A percentile compares a stretch with the other conserved stretches of the same genome.
phyloP scores from a whole-genome alignment of 2,888 invertebrate genomes.

The Drosophila dives region DNA sequence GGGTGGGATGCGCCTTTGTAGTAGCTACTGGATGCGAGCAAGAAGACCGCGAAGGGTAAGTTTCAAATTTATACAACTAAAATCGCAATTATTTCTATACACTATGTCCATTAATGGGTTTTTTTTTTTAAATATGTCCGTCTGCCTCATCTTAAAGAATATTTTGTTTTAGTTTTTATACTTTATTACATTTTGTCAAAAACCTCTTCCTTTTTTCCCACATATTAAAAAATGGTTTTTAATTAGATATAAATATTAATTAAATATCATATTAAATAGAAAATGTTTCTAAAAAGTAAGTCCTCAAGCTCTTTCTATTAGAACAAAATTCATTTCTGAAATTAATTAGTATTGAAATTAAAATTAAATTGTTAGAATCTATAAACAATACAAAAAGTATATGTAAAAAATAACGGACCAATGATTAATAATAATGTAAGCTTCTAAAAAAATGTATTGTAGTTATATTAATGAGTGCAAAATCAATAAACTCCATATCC shows the following conservation, averaged over 20 bases:
- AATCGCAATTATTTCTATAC: not conserved
- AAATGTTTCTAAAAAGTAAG: no score
- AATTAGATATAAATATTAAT: not conserved
- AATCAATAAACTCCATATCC: not conserved
- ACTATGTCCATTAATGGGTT: not conserved
- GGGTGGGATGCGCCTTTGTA: conserved; percentile 60
- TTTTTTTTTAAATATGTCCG: not conserved
- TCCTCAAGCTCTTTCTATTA: no score
- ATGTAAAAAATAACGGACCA: no score
- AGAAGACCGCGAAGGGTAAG: conserved; percentile 8
- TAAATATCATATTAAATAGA: no score
- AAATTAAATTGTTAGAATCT: no score
- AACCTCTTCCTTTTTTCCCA: no score
- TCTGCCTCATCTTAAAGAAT: not conserved
- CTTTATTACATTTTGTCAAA: not conserved
- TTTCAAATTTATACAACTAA: not conserved
- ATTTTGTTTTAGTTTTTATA: not conserved
- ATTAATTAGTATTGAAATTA: no score
- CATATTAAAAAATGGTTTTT: not conserved
- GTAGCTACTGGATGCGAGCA: conserved; percentile 36
- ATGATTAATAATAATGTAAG: no score
- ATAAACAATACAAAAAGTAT: no score
- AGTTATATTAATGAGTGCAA: not conserved
- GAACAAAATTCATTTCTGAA: no score
- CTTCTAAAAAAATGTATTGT: no score